Percentiles rank a stretch among this genome's conserved stretches.
Evolutionary conservation across 2,113 vertebrate genomes (phyloP).

Genomic region (Paralichthys olivaceus): DNA sequence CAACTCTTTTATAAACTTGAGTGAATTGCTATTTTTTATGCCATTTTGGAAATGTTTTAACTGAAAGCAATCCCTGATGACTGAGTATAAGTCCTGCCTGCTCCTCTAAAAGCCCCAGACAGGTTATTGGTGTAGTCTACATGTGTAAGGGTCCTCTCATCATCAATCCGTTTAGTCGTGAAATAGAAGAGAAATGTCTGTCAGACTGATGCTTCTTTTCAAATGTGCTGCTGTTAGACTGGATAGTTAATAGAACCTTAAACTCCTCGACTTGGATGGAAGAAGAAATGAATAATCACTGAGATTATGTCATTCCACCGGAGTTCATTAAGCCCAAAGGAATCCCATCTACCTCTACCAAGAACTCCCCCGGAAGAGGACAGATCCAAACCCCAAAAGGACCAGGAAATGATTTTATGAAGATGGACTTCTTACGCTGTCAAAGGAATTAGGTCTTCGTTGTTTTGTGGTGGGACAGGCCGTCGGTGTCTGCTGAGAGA

Average conservation of each 20-base stretch:
- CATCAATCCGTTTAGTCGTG: conserved; percentile 11
- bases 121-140: background rate
- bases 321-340: conserved; percentile 30
- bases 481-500: conserved; percentile 79
- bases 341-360: conserved; percentile 47
- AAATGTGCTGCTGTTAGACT: background rate
- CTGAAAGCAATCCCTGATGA: background rate
- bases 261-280: conserved; percentile 27
- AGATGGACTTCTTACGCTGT: conserved; percentile 78
- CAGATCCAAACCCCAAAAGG: conserved; percentile 56
- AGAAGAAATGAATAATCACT: conserved; percentile 54
- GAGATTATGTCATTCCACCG: conserved; percentile 59
- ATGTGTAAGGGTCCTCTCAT: conserved; percentile 8
- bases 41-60: conserved; percentile 4
- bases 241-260: background rate
- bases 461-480: conserved; percentile 60
- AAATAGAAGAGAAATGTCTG: background rate
- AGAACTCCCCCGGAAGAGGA: conserved; percentile 48
- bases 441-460: conserved; percentile 72
- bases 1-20: conserved; percentile 2
- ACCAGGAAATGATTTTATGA: conserved; percentile 51
- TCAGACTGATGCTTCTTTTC: background rate
- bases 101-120: conserved; percentile 24
- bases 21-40: background rate
- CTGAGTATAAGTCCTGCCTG: background rate